These are phyloP conservation scores for Calliscelio sp. DNA, from an alignment of 2,888 invertebrate species.

Conservation along the genomic window DNA sequence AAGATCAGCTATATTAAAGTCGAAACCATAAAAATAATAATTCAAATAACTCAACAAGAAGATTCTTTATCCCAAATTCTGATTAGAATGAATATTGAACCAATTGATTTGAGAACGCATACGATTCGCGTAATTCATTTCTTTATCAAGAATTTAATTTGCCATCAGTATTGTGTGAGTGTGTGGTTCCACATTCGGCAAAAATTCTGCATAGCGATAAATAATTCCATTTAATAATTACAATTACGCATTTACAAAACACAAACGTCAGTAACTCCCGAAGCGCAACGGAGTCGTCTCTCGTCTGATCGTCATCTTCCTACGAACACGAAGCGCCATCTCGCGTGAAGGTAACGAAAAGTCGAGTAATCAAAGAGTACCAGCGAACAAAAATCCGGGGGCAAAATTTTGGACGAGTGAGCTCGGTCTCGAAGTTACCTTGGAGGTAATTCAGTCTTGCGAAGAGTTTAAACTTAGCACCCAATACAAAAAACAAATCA, in stretches of 20 bases:
- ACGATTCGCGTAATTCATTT: too few relatives aligned
- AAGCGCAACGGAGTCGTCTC: slow-evolving; percentile 26
- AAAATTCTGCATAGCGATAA: slow-evolving; percentile 40
- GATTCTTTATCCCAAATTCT: too few relatives aligned
- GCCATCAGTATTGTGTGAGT: slow-evolving; percentile 61
- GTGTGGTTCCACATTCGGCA: slow-evolving; percentile 60
- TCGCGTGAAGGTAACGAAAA: slow-evolving; percentile 20
- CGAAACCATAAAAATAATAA: neutral
- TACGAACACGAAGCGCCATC: slow-evolving; percentile 12
- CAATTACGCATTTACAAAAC: slow-evolving; percentile 23
- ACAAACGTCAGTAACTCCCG: slow-evolving; percentile 12
- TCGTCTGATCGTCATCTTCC: neutral
- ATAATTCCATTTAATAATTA: slow-evolving; percentile 40
- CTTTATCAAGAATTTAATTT: slow-evolving; percentile 67
- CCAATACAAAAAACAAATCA: too few relatives aligned
- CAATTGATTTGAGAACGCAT: too few relatives aligned
- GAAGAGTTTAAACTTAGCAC: slow-evolving; percentile 64
- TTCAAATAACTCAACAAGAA: neutral
- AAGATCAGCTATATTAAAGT: neutral
- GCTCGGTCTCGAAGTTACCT: slow-evolving; percentile 76
- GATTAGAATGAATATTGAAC: too few relatives aligned
- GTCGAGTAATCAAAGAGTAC: slow-evolving; percentile 39
- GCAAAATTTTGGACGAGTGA: slow-evolving; percentile 72
- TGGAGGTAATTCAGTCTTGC: slow-evolving; percentile 79
- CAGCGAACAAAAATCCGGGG: too few relatives aligned